Conservation (phyloP, 92 coral and sea anemone genomes). For the Epizoanthus ramosus region DNA sequence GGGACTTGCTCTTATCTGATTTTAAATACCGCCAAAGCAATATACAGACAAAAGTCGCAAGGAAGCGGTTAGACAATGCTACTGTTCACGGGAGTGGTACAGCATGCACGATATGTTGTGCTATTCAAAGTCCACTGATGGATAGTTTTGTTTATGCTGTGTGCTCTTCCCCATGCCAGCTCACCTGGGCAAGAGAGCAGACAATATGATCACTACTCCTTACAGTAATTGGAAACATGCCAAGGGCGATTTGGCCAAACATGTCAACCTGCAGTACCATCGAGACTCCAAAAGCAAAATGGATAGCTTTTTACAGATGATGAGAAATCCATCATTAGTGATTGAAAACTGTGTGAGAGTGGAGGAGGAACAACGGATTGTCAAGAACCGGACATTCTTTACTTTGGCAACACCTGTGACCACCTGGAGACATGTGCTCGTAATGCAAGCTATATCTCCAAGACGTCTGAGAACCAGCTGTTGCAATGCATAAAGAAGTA, state of each 20-base stretch:
- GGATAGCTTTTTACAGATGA: slow-evolving; percentile 54
- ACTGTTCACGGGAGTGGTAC: slow-evolving; percentile 63
- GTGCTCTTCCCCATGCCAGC: slow-evolving; percentile 62
- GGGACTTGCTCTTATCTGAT: slow-evolving; percentile 35
- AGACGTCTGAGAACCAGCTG: slow-evolving; percentile 64
- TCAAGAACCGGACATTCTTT: slow-evolving; percentile 46
- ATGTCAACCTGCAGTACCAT: slow-evolving; percentile 51
- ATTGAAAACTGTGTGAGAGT: slow-evolving; percentile 51
- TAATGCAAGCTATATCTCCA: slow-evolving; percentile 60
- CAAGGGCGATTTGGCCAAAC: slow-evolving; percentile 38
- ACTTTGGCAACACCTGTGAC: slow-evolving; percentile 55
- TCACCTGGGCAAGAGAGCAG: slow-evolving; percentile 50
- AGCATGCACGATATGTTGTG: slow-evolving; percentile 61
- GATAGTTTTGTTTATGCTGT: slow-evolving; percentile 70
- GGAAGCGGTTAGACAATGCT: slow-evolving; percentile 60
- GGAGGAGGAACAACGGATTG: slow-evolving; percentile 49
- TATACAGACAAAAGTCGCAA: slow-evolving; percentile 57
- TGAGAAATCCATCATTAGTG: slow-evolving; percentile 49
- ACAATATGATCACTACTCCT: slow-evolving; percentile 42
- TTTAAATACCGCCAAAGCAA: slow-evolving; percentile 49
- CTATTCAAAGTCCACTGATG: slow-evolving; percentile 65
- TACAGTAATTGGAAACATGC: slow-evolving; percentile 61
- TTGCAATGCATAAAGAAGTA: slow-evolving; percentile 64
- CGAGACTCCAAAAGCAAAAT: slow-evolving; percentile 57
- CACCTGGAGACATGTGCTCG: slow-evolving; percentile 59